Evolutionary conservation across 2,888 invertebrate species (phyloP).

Genomic region (Synanthedon myopaeformis): DNA sequence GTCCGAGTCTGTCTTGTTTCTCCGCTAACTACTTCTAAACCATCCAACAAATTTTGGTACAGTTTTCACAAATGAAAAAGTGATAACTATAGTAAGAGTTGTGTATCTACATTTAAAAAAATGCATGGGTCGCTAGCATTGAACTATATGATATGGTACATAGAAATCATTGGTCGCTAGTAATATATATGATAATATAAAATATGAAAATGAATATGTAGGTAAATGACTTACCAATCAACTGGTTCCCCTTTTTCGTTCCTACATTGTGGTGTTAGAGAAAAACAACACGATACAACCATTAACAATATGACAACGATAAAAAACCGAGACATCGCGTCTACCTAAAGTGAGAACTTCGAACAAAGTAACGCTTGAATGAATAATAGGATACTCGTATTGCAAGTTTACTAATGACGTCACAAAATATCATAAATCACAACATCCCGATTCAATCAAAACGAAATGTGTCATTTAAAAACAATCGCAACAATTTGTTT

Average conservation of each 20-base stretch:
- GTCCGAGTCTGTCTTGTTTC: too few relatives aligned
- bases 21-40: too few relatives aligned
- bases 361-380: slow-evolving; percentile 4
- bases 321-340: slow-evolving; percentile 17
- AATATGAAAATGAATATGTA: slow-evolving; percentile 2
- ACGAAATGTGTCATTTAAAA: slow-evolving; percentile 47
- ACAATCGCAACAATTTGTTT: slow-evolving; percentile 12
- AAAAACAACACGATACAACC: slow-evolving; percentile 25
- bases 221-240: slow-evolving; percentile 72
- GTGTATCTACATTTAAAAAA: too few relatives aligned
- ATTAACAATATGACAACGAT: slow-evolving; percentile 22
- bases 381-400: slow-evolving; percentile 38
- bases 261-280: slow-evolving; percentile 56
- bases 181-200: slow-evolving; percentile 4
- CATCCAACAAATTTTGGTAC: too few relatives aligned
- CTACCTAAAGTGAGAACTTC: too few relatives aligned
- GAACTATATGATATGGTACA: too few relatives aligned
- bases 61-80: too few relatives aligned
- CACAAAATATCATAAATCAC: slow-evolving; percentile 21
- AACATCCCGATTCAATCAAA: slow-evolving; percentile 22
- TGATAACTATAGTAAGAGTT: too few relatives aligned
- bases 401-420: slow-evolving; percentile 32
- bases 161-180: too few relatives aligned
- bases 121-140: too few relatives aligned
- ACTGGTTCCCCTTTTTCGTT: slow-evolving; percentile 76